phyloP scores from a whole-genome alignment of 2,113 vertebrate genomes.

The Ictidomys tridecemlineatus region DNA sequence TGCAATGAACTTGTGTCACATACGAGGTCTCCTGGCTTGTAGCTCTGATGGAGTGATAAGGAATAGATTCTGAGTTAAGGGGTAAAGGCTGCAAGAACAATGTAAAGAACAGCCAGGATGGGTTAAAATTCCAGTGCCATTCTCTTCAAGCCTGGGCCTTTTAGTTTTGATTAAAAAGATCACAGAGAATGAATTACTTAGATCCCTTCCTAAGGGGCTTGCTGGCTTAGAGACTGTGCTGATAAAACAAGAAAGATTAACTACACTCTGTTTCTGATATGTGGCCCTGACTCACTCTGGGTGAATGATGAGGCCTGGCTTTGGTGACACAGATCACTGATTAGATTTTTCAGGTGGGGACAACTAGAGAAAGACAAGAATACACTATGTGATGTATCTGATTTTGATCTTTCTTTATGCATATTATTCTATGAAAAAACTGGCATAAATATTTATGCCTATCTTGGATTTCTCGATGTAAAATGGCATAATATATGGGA shows the following conservation, averaged over 20 bases:
- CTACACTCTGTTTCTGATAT: not conserved
- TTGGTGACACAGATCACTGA: slow-evolving; percentile 4
- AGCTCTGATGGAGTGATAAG: slow-evolving; percentile 18
- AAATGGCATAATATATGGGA: not conserved
- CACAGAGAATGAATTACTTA: slow-evolving; percentile 69
- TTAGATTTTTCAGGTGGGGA: not conserved
- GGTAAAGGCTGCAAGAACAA: not conserved
- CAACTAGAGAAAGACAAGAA: not conserved
- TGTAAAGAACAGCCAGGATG: not conserved
- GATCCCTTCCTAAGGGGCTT: slow-evolving; percentile 52
- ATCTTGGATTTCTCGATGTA: not conserved
- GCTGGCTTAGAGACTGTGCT: slow-evolving; percentile 35
- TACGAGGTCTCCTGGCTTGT: not conserved
- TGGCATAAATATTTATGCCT: not conserved
- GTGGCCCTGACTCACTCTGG: not conserved
- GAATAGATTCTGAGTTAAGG: not conserved
- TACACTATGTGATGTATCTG: not conserved
- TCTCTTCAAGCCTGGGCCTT: slow-evolving; percentile 37
- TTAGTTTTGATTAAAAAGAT: slow-evolving; percentile 74
- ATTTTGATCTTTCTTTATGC: not conserved
- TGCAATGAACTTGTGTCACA: not conserved
- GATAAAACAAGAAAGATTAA: slow-evolving; percentile 68
- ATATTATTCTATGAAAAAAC: not conserved
- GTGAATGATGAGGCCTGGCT: slow-evolving; percentile 1
- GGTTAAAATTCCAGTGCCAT: slow-evolving; percentile 35